phyloP scores from a whole-genome alignment of 2,888 invertebrate species.

The Eupithecia exiguata region DNA sequence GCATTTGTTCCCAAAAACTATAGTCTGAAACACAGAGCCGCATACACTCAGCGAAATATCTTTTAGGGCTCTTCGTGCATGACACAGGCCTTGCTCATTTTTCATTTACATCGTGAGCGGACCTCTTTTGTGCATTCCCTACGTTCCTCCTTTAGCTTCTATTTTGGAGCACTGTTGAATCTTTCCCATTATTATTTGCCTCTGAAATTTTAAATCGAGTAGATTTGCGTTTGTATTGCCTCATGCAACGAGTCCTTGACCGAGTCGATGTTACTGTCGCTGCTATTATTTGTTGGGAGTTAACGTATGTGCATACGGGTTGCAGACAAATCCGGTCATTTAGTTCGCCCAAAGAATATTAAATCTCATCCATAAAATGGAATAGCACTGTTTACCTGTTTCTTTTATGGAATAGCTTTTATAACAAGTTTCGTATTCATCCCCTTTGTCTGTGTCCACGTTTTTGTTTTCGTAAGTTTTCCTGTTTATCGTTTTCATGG shows the following conservation, averaged over 20 bases:
- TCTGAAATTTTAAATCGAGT: conserved; percentile 37
- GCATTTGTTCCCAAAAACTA: conserved; percentile 44
- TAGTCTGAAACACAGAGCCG: conserved; percentile 36
- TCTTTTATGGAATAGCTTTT: conserved; percentile 37
- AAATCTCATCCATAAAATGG: conserved; percentile 44
- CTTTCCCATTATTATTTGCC: conserved; percentile 34
- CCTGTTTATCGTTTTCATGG: conserved; percentile 37
- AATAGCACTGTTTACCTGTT: conserved; percentile 51
- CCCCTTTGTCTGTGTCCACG: conserved; percentile 39
- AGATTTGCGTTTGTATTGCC: conserved; percentile 37
- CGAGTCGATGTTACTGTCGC: conserved; percentile 22
- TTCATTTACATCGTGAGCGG: conserved; percentile 40
- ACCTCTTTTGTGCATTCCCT: conserved; percentile 41
- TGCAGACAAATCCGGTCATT: conserved; percentile 33
- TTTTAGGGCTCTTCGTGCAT: conserved; percentile 32
- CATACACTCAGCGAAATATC: conserved; percentile 42
- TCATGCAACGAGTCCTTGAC: conserved; percentile 44
- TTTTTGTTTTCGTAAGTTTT: conserved; percentile 41
- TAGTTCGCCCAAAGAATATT: conserved; percentile 12
- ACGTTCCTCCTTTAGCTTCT: conserved; percentile 33
- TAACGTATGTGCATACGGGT: conserved; percentile 15
- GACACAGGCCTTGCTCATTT: conserved; percentile 42
- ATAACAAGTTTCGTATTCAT: conserved; percentile 50
- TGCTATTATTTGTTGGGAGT: conserved; percentile 39
- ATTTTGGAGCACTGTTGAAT: conserved; percentile 32